Percentiles rank a stretch among this genome's conserved stretches.
These are phyloP conservation scores for Dendroctonus valens DNA, from an alignment of 1,140 invertebrate genomes.

Conservation along the genomic window DNA sequence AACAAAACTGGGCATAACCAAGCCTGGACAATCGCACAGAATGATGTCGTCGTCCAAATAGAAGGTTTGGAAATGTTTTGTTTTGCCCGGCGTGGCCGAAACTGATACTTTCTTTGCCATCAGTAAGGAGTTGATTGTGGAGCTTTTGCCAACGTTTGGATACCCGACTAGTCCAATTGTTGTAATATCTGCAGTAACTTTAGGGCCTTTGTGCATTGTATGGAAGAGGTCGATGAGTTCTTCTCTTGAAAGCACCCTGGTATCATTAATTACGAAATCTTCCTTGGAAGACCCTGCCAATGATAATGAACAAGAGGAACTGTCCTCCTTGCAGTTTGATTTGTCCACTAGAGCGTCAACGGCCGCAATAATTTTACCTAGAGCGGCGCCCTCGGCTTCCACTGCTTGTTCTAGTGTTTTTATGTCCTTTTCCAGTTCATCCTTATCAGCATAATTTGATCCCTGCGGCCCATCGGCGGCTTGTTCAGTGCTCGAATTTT, in stretches of 20 bases:
- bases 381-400: slow-evolving; percentile 33
- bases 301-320: no score
- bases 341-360: no score
- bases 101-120: slow-evolving; percentile 91
- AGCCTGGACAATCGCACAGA: slow-evolving; percentile 95
- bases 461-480: slow-evolving; percentile 38
- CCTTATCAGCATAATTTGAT: slow-evolving; percentile 33
- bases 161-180: slow-evolving; percentile 96
- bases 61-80: slow-evolving; percentile 89
- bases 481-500: slow-evolving; percentile 37
- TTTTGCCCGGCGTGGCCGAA: slow-evolving; percentile 95
- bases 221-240: slow-evolving; percentile 69
- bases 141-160: slow-evolving; percentile 99
- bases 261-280: slow-evolving; percentile 36
- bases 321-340: background rate
- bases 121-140: slow-evolving; percentile 93
- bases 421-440: slow-evolving; percentile 38
- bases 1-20: slow-evolving; percentile 97
- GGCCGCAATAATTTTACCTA: no score
- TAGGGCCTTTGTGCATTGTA: slow-evolving; percentile 59
- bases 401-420: slow-evolving; percentile 48
- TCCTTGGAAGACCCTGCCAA: no score
- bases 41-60: slow-evolving; percentile 77
- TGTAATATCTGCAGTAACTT: slow-evolving; percentile 57
- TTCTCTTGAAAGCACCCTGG: slow-evolving; percentile 58